Base-by-base conservation (phyloP, 2,113 vertebrate genomes). In the Scomber colias region DNA sequence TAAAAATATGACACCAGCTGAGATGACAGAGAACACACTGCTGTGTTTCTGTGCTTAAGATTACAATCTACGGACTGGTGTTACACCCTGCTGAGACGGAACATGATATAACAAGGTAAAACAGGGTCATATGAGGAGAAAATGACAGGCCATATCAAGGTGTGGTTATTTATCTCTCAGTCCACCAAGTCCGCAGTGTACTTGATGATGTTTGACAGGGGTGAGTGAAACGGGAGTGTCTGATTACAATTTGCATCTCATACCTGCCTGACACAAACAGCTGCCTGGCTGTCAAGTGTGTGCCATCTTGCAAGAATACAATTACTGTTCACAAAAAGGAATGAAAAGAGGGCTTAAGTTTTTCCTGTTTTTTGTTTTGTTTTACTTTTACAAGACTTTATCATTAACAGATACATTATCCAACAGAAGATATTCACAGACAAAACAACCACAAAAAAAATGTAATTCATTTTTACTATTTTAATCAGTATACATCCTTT, bases 341-440 rank as follows among this genome's bases (percentile, higher is more conserved):
- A 66, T 14, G 1, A 24, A 17, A 69, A 75, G 46, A 79, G 1
- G 4, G 66, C n/a, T 0, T 14, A 15, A 24, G 9, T 53, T 75
- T 82, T 69, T 15, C 3, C 7, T 40, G 35, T 40, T 40, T 40
- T 40, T 30, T 53, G 21, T 16, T 31, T 68, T 19, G 64, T 55
- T 77, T 83, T 78, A 85, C 50, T 84, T 82, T 60, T 60, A 81
- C 69, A 87, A 77, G 57, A 82, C 72, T 66, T 85, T 16, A 68
- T 85, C 44, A 76, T 72, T 35, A 68, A 82, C 78, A 77, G 15
- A 73, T 66, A 90, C 77, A 81, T 82, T 48, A 67, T 13, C 61
- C 63, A 53, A 76, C 45, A 76, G 55, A 15, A 55, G 13, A 76
- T 74, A 73, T 61, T 83, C 27, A 82, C 73, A 83, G 35, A 62